Evolutionary conservation across 2,888 invertebrate species (phyloP).

Genomic region (Eumerus sabulonum): DNA sequence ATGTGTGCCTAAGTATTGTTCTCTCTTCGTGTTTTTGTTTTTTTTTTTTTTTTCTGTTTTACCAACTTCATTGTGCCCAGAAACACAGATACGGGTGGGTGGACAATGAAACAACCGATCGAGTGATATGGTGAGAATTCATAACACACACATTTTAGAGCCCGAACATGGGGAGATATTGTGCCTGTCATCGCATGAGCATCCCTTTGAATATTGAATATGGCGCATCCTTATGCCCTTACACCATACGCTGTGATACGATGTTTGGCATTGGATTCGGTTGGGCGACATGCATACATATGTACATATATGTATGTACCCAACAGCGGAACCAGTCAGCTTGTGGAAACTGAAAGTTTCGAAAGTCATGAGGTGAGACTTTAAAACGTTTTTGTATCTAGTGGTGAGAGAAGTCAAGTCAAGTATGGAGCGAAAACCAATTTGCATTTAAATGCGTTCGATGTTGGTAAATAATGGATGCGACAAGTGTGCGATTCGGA

Average conservation of each 20-base stretch:
- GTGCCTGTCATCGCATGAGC: constrained; percentile 51
- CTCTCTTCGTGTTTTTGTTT: constrained; percentile 16
- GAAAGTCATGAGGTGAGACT: constrained; percentile 12
- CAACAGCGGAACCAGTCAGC: neutral
- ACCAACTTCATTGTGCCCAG: neutral
- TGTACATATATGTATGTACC: too few relatives aligned
- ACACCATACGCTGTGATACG: too few relatives aligned
- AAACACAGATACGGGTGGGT: neutral
- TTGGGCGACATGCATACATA: neutral
- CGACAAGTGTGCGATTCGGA: constrained; percentile 47
- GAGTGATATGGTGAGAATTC: constrained; percentile 35
- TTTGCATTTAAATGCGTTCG: constrained; percentile 56
- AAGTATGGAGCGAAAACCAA: constrained; percentile 36
- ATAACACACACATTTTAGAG: constrained; percentile 1
- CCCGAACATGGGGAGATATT: constrained; percentile 40
- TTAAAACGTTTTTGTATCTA: too few relatives aligned
- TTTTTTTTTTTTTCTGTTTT: neutral
- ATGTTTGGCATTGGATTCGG: too few relatives aligned
- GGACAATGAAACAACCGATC: constrained; percentile 12
- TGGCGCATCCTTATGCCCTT: constrained; percentile 2
- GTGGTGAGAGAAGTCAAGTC: neutral
- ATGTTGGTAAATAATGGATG: constrained; percentile 56
- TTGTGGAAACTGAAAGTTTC: constrained; percentile 33
- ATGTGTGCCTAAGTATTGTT: constrained; percentile 43
- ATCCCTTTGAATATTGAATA: constrained; percentile 59